Evolutionary conservation across 2,797 vertebrate genomes (phyloP), one percentile per base, ranked within the genome.

Genomic region (Ctenochaetus hawaiiensis): DNA sequence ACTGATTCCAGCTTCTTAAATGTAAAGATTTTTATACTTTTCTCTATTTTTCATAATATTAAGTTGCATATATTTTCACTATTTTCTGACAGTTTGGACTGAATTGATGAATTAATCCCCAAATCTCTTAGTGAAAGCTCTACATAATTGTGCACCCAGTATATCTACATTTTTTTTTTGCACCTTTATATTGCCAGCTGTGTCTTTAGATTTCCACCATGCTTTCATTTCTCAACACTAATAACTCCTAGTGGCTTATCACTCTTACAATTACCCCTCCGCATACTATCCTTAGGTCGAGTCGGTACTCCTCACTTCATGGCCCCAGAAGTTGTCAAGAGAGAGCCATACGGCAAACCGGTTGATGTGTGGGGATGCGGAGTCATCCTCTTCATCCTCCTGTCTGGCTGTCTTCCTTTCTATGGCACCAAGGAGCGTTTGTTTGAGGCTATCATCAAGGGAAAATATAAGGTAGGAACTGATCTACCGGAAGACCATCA

Each of bases 291-390:
- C 78, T 54, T 89, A 99, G 98, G 98, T 72, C 96, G 98, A 6
- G 98, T 99, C 48, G 98, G 98, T 68, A 99, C 98, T 16, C 98
- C 98, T 78, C 98, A 99, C 92, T 99, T 99, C 93, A 99, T 99
- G 98, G 98, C 98, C 69, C 98, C 98, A 44, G 98, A 99, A 91
- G 98, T 99, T 72, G 98, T 99, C 81, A 99, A 99, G 95, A 94
- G 98, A 89, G 98, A 99, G 86, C 98, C 98, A 1, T 99, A 99
- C 5, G 98, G 98, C 69, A 99, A 99, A 83, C 98, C 98, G 2
- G 98, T 99, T 87, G 98, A 99, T 52, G 98, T 99, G 76, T 99
- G 98, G 98, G 98, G 98, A 63, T 99, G 98, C 26, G 98, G 98
- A 0, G 98, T 99, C 83, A 99, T 99, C 90, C 97, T 99, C 87